Base-by-base conservation (phyloP, 92 coral and sea anemone species). In the Palythoa heliodiscus region DNA sequence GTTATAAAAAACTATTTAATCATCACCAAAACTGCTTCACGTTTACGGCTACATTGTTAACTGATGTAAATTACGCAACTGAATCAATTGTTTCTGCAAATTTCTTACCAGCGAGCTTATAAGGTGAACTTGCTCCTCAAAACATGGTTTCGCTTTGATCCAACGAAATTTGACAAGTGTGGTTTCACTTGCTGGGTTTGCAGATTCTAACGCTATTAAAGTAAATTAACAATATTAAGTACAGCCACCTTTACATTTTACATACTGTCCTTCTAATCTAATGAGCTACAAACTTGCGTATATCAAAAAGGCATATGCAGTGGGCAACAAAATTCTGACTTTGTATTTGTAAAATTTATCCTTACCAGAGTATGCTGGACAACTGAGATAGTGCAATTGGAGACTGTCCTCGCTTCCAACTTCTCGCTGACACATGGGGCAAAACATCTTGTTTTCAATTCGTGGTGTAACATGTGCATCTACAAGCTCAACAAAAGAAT, bases 41-140 rank as follows among this genome's bases (percentile, higher is more conserved):
- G 14, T 19, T 20, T 73, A 13, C 78, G 19, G 54, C 22, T 23
- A 23, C 9, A 12, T 70, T 70, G n/a, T 16, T 8, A 67, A 67
- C 35, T 23, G 29, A 13, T 72, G 19, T 72, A 13, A 72, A n/a
- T 47, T 6, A 53, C 13, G 19, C 13, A 83, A 85, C 15, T 58
- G 72, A 40, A 29, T 39, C 24, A 29, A 37, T 38, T 19, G 53
- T 37, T 20, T 54, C 22, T 29, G 40, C 19, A 58, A 3, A 10
- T 7, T 7, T n/a, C 98, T 91, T 71, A 96, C 99, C 96, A 94
- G 81, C 0, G 98, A 94, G 73, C 95, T 94, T 48, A 96, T 96
- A 69, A 96, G 78, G 73, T 92, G 91, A 52, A 96, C 92, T 79
- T 94, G 91, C 71, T 91, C 78, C 67, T 89, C 93, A 64, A 94